Evolutionary conservation across 2,797 vertebrate genomes (phyloP), one percentile per base, ranked within the genome.

Genomic region (Spatula clypeata): DNA sequence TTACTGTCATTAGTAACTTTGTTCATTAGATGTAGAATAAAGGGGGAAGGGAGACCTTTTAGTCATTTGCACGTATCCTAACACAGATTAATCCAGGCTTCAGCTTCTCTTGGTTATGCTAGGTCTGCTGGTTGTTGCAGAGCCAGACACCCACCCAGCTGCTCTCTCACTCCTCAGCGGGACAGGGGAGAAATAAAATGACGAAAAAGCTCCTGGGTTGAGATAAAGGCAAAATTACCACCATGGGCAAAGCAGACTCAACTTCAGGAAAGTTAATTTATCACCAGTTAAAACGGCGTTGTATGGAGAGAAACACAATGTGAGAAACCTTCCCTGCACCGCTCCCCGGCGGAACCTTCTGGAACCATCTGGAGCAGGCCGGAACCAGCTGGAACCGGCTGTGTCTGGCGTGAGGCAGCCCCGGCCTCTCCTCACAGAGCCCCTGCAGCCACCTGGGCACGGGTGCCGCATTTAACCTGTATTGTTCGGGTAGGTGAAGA

Each of bases 391-490:
- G 6, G 66, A 71, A 57, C 75, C 3, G 1, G 27, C 66, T 26
- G 13, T 65, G 49, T 12, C 45, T 0, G 1, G 20, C 38, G 10
- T 1, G 8, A 17, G 29, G 44, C 49, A 79, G 27, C 29, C 17
- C 49, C 8, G 4, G 1, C 53, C 8, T 38, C 45, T 11, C 42
- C 57, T 54, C 42, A 11, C 61, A 62, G 42, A 61, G 62, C 20
- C 45, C 11, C 24, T 3, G 2, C 2, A 9, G 13, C 34, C 65
- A 20, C 1, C 61, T 7, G 49, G 9, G 36, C 44, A 58, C 0
- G 0, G 8, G 13, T 34, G 32, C 18, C 31, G 5, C 3, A 0
- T 4, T 23, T 0, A 0, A 11, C 55, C 60, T 18, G 5, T 10
- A 1, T 18, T 82, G 69, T 26, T 45, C 49, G 31, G n/a, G 53